Conservation (phyloP, 2,888 invertebrate genomes). For the Tuberolachnus salignus region DNA sequence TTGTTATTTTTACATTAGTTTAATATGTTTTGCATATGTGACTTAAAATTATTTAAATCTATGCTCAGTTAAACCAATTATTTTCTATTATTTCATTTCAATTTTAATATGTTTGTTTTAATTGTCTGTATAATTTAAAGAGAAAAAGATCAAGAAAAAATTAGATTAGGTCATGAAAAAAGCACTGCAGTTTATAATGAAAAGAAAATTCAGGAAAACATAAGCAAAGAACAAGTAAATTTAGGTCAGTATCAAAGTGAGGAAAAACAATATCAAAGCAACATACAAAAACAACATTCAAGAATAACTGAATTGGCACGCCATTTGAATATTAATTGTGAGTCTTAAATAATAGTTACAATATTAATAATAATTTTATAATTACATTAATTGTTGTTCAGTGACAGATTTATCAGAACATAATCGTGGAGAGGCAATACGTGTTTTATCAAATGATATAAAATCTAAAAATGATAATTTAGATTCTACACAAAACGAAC, state of each 20-base stretch:
- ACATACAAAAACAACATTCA: slow-evolving; percentile 62
- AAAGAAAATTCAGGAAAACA: slow-evolving; percentile 61
- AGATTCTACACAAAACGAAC: slow-evolving; percentile 61
- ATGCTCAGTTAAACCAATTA: too few relatives aligned
- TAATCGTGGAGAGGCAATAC: slow-evolving; percentile 58
- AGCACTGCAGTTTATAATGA: slow-evolving; percentile 61
- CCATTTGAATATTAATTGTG: slow-evolving; percentile 61
- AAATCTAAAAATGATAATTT: slow-evolving; percentile 62
- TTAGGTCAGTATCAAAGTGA: slow-evolving; percentile 65
- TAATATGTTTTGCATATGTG: too few relatives aligned
- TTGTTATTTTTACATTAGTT: too few relatives aligned
- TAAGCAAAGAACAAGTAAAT: slow-evolving; percentile 63
- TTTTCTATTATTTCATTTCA: too few relatives aligned
- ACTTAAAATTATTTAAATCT: too few relatives aligned
- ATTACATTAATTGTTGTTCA: not conserved
- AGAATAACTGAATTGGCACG: slow-evolving; percentile 62
- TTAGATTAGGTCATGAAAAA: slow-evolving; percentile 63
- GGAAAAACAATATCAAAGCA: slow-evolving; percentile 63
- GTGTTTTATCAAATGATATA: slow-evolving; percentile 60
- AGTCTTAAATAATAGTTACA: not conserved
- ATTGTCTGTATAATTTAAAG: slow-evolving; percentile 28
- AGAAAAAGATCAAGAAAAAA: slow-evolving; percentile 65
- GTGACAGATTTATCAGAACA: slow-evolving; percentile 51
- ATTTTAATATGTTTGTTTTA: too few relatives aligned
- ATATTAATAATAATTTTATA: not conserved